phyloP scores from a whole-genome alignment of 1,140 invertebrate species.

The Phenacoccus solenopsis region DNA sequence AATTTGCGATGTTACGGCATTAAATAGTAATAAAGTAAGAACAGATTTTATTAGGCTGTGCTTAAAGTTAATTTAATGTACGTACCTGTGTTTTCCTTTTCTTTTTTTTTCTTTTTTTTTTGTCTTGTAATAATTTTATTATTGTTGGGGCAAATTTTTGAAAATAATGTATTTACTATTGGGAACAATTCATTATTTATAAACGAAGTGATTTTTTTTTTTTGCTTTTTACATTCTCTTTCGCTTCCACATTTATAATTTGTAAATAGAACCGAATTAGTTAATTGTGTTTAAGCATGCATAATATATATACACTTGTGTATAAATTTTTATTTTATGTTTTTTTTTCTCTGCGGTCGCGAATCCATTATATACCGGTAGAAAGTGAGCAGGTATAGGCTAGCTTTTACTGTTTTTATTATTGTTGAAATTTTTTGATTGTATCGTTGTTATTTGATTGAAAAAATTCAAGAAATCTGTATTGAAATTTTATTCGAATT shows the following conservation, averaged over 20 bases:
- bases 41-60: conserved; percentile 14
- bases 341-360: conserved; percentile 9
- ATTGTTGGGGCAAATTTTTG: conserved; percentile 6
- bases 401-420: background rate
- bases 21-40: conserved; percentile 12
- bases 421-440: background rate
- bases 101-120: background rate
- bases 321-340: conserved; percentile 9
- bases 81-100: background rate
- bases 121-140: background rate
- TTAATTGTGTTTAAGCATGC: background rate
- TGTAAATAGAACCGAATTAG: background rate
- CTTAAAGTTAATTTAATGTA: conserved; percentile 12
- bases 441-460: background rate
- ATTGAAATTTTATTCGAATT: no score
- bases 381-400: no score
- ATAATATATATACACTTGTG: background rate
- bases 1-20: background rate
- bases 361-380: background rate
- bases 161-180: conserved; percentile 7
- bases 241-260: background rate
- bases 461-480: background rate
- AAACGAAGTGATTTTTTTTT: conserved; percentile 7
- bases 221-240: conserved; percentile 4
- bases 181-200: conserved; percentile 11